phyloP scores from a whole-genome alignment of 2,888 invertebrate species.

The Pterobdella sp. region DNA sequence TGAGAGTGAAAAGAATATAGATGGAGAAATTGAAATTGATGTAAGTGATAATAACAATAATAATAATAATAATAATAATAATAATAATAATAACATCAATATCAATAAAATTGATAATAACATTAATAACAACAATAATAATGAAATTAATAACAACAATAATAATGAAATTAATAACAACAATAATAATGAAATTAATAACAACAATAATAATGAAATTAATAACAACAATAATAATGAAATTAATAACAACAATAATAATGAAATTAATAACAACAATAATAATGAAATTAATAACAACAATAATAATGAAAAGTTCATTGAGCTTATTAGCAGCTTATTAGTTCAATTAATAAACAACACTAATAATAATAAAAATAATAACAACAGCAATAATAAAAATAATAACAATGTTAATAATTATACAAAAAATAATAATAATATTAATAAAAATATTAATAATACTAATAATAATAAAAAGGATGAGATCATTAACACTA shows the following conservation, averaged over 20 bases:
- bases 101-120: background rate
- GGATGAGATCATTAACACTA: background rate
- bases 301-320: background rate
- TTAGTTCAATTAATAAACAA: background rate
- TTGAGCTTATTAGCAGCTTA: background rate
- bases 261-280: background rate
- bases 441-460: background rate
- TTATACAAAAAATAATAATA: background rate
- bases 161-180: background rate
- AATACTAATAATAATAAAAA: background rate
- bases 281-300: background rate
- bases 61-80: constrained; percentile 6
- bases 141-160: background rate
- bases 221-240: background rate
- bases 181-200: background rate
- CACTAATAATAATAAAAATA: background rate
- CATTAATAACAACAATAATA: background rate
- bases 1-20: too few species aligned
- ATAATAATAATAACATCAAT: background rate
- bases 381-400: background rate
- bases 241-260: background rate
- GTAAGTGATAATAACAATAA: background rate
- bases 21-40: background rate
- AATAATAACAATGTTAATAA: background rate
- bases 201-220: background rate